Evolutionary conservation across 2,888 invertebrate genomes (phyloP), one percentile per base, ranked within the genome.

Genomic region (Caenorhabditis sp.): DNA sequence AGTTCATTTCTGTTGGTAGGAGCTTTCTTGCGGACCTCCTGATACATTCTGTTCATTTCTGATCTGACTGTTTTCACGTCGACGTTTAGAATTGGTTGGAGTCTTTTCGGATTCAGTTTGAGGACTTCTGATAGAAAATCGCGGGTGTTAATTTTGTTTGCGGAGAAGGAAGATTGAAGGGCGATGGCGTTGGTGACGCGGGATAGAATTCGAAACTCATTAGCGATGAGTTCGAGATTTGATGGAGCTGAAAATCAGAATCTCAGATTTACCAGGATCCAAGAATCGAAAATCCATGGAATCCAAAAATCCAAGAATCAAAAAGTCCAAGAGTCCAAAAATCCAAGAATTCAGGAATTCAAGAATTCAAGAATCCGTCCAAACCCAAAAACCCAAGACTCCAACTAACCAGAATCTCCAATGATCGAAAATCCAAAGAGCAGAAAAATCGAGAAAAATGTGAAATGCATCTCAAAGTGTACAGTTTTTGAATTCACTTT

Each of bases 161-260:
- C 5, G 14, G n/a, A 5, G 5, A 47, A 12, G 5, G 6, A 14
- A 47, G 47, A 12, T 47, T 47, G 47, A 47, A 47, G 10, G 16
- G 47, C 14, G 47, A 47, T 47, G 6, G 47, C 47, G n/a, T 47
- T 47, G n/a, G 47, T 47, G 47, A 47, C 47, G 16, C 47, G 47
- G 2, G 47, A 47, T 0, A 47, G n/a, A 16, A 47, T 7, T 47
- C 47, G 6, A n/a, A 47, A 47, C 5, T 47, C n/a, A n/a, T 47
- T 16, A 14, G 2, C n/a, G 14, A 47, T 47, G 12, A 12, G 47
- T 47, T 47, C 16, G n/a, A 47, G 47, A n/a, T 47, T n/a, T 5
- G 47, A 47, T 47, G 10, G 47, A 47, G 47, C 47, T 47, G 47
- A 47, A 47, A 47, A 47, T 47, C 16, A 16, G 14, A n/a, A n/a